Evolutionary conservation across 2,113 vertebrate genomes (phyloP), one percentile per base, ranked within the genome.

Genomic region (Puntigrus tetrazona): DNA sequence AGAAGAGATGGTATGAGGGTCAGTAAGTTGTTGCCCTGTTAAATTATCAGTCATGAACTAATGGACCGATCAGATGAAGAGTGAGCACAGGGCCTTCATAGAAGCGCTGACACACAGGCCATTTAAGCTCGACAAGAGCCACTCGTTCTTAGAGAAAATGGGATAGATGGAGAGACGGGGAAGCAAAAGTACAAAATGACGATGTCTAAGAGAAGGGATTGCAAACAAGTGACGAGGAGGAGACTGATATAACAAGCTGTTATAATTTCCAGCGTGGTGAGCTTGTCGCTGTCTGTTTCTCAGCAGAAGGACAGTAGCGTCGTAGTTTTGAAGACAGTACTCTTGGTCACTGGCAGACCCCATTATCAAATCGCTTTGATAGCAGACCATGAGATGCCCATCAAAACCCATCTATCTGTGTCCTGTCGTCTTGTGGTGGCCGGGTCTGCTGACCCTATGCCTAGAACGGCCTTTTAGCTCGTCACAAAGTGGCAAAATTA

Each of bases 321-420:
- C 20, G 5, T 55, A 36, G 47, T 52, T 57, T 61, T 43, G n/a
- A 43, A 18, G n/a, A 41, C 36, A 4, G 6, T 18, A 16, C n/a
- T 43, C 4, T 43, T 61, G 34, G 7, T 43, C 67, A 75, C 67
- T 3, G 41, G 41, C 45, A 77, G 77, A 78, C 22, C 55, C 73
- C 36, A 78, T 78, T 43, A 61, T 41, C 55, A 61, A 7, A 55
- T 78, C 7, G 3, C 72, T 50, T 10, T 75, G 47, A 77, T 14
- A 77, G 74, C 47, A 52, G 27, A 31, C 34, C 34, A n/a, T 72
- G 18, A 76, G 52, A 18, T 36, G 9, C n/a, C 52, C 16, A 14
- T 74, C 72, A 74, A 47, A 74, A 22, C n/a, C 25, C 72, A 78
- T 78, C 55, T 61, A 57, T 59, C 29, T 38, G 31, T 34, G 41